Conservation (phyloP, 2,888 invertebrate genomes). For the Sarcophaga caerulescens region DNA sequence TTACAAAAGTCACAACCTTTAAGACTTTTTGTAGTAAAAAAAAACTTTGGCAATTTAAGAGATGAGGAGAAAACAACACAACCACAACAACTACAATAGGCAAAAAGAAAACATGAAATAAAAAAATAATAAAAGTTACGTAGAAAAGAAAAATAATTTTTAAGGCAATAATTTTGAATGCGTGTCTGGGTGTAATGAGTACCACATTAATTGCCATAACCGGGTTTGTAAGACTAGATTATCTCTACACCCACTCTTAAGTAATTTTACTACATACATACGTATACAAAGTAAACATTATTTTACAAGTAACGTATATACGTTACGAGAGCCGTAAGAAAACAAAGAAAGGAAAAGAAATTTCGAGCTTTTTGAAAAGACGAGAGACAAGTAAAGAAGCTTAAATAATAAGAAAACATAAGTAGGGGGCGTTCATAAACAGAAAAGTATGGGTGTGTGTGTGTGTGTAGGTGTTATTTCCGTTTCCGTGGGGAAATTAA, state of each 20-base stretch:
- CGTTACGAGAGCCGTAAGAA: background rate
- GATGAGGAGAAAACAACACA: background rate
- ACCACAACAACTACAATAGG: background rate
- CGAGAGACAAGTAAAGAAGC: background rate
- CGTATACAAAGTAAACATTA: background rate
- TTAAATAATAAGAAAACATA: slow-evolving; percentile 6
- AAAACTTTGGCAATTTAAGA: background rate
- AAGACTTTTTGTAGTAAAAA: background rate
- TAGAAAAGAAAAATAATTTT: background rate
- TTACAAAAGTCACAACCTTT: slow-evolving; percentile 4
- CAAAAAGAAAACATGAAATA: background rate
- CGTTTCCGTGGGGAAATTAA: slow-evolving; percentile 71
- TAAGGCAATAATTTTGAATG: slow-evolving; percentile 28
- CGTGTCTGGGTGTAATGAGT: slow-evolving; percentile 65
- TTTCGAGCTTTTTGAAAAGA: too few relatives aligned
- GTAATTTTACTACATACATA: background rate
- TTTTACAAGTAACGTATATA: background rate
- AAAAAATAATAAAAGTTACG: slow-evolving; percentile 48
- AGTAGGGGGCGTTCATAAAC: background rate
- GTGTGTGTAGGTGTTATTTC: slow-evolving; percentile 54
- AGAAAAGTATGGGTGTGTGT: background rate
- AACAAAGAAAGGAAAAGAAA: background rate
- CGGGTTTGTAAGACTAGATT: slow-evolving; percentile 64
- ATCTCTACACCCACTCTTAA: slow-evolving; percentile 26
- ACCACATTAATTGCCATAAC: slow-evolving; percentile 62